Evolutionary conservation across 1,140 invertebrate genomes (phyloP).

Genomic region (Anadara kagoshimensis): DNA sequence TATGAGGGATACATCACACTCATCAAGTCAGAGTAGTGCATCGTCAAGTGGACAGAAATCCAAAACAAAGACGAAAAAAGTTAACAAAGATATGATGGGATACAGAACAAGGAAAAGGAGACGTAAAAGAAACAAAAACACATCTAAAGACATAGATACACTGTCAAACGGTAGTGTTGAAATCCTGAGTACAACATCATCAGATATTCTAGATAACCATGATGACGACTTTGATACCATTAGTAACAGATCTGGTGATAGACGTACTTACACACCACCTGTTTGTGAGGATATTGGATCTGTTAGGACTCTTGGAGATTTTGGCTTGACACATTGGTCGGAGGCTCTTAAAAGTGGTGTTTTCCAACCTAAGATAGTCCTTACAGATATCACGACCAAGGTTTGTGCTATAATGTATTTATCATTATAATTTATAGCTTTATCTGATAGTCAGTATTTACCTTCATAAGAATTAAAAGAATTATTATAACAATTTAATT

Average conservation of each 20-base stretch:
- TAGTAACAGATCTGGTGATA: no score
- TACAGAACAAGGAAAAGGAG: constrained; percentile 15
- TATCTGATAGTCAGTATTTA: no score
- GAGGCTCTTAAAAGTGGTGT: constrained; percentile 6
- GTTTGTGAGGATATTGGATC: neutral
- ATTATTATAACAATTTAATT: no score
- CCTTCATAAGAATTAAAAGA: no score
- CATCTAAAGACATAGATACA: neutral
- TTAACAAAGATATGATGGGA: constrained; percentile 9
- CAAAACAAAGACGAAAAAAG: neutral
- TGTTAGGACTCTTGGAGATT: constrained; percentile 13
- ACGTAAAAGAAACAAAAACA: constrained; percentile 1
- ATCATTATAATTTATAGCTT: no score
- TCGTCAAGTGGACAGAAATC: no score
- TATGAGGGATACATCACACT: no score
- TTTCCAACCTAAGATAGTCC: constrained; percentile 8
- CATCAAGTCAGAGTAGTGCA: no score
- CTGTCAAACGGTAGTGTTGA: constrained; percentile 4
- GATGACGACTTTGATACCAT: neutral
- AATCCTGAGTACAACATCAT: constrained; percentile 5
- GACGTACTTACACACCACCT: no score
- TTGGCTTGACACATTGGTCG: constrained; percentile 17
- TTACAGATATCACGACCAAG: neutral
- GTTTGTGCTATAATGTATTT: no score
- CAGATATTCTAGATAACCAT: constrained; percentile 5